Conservation (phyloP, 1,140 invertebrate species). For the Tetragonula clypearis region DNA sequence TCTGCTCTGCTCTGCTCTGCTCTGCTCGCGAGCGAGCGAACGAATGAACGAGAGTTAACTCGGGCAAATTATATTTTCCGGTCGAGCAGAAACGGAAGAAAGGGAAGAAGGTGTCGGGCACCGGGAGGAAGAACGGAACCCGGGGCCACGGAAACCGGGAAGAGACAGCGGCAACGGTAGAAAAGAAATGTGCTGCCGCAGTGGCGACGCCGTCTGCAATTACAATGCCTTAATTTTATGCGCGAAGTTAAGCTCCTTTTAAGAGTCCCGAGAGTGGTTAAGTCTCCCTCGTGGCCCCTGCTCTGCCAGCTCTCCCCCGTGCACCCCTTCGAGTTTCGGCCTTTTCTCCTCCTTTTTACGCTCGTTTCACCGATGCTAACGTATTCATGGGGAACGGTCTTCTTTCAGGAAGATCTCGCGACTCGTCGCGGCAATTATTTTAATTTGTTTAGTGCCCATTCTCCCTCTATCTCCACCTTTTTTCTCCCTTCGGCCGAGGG, state of each 20-base stretch:
- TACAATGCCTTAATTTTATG: slow-evolving; percentile 81
- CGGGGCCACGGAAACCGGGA: not conserved
- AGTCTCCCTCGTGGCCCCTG: slow-evolving; percentile 48
- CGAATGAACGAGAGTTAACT: slow-evolving; percentile 64
- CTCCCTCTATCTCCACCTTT: slow-evolving; percentile 29
- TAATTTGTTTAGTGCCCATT: slow-evolving; percentile 67
- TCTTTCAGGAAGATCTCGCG: slow-evolving; percentile 22
- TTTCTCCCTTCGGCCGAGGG: not conserved
- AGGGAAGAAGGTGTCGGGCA: slow-evolving; percentile 20
- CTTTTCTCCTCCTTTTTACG: not conserved
- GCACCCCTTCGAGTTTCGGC: not conserved
- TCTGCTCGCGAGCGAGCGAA: too few species aligned
- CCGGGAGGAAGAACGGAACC: not conserved
- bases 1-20: too few species aligned
- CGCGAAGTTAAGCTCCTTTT: slow-evolving; percentile 80
- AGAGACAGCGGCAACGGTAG: not conserved
- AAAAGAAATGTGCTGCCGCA: slow-evolving; percentile 58
- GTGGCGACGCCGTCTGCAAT: slow-evolving; percentile 74
- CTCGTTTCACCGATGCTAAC: slow-evolving; percentile 51
- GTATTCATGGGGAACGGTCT: slow-evolving; percentile 63
- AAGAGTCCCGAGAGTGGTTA: slow-evolving; percentile 75
- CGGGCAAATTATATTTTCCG: slow-evolving; percentile 74
- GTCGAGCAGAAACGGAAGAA: slow-evolving; percentile 32
- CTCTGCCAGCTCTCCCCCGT: not conserved
- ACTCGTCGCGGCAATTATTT: slow-evolving; percentile 61